Conservation (phyloP, 2,113 vertebrate species). For the Oreochromis niloticus region DNA sequence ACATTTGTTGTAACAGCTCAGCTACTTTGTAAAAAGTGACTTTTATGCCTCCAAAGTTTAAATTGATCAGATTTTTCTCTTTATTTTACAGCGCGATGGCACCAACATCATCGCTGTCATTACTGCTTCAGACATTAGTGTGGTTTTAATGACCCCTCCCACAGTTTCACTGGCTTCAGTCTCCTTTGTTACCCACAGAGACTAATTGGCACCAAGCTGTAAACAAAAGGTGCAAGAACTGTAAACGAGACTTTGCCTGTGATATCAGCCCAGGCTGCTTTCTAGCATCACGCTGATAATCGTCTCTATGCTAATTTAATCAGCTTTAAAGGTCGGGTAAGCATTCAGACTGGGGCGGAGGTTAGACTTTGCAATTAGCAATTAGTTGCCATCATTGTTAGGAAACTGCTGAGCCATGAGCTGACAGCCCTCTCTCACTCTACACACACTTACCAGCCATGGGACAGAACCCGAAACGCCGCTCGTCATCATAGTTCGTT, state of each 20-base stretch:
- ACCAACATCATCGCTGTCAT: not conserved
- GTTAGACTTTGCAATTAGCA: not conserved
- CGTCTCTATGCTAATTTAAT: slow-evolving; percentile 1
- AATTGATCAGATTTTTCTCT: not conserved
- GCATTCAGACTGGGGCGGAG: not conserved
- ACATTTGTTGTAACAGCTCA: not conserved
- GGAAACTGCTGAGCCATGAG: not conserved
- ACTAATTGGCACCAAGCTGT: slow-evolving; percentile 29
- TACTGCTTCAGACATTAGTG: slow-evolving; percentile 8
- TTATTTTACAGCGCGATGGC: not conserved
- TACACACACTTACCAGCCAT: slow-evolving; percentile 83
- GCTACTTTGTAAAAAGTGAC: not conserved
- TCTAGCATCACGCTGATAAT: not conserved
- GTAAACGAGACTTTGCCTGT: slow-evolving; percentile 4
- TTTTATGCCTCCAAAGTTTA: not conserved
- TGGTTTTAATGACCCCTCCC: slow-evolving; percentile 20
- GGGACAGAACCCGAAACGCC: slow-evolving; percentile 94
- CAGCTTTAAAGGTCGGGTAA: not conserved
- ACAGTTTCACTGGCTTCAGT: slow-evolving; percentile 3
- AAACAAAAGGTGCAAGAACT: not conserved
- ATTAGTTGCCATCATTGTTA: not conserved
- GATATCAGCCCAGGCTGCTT: not conserved
- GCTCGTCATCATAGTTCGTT: slow-evolving; percentile 84
- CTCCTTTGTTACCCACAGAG: slow-evolving; percentile 15
- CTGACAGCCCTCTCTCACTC: not conserved